Base-by-base conservation (phyloP, 2,888 invertebrate genomes). In the Rugalucina vietnamica region DNA sequence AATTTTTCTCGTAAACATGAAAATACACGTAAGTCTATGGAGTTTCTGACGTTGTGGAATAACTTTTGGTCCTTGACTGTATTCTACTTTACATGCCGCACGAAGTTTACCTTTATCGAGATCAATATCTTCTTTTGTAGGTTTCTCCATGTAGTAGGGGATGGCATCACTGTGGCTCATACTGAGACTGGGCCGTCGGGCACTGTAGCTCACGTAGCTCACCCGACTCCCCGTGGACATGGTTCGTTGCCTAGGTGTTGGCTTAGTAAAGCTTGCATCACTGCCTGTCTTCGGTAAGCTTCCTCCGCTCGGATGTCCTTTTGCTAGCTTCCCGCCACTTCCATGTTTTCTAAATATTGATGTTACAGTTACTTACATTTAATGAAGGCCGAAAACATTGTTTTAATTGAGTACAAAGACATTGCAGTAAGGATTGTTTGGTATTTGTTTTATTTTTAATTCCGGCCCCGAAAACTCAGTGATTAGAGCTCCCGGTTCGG, bases 141-240 rank as follows among this genome's bases (percentile, higher is more conserved):
- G 84, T 36, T 82, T 75, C 18, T 88, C 88, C 1, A 88, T 81
- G 36, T 71, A 75, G 39, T 84, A 78, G 5, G 83, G 82, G 32
- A 90, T 81, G 0, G 88, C 86, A 70, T 91, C 88, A 2, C 82
- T 71, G 79, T 91, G 91, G 27, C 88, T 85, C 1, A 90, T 79
- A 80, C 89, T 88, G 36, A 91, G 88, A 82, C 91, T 91, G 18
- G 91, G 89, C 75, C 87, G 81, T 2, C 88, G 76, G 14, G 69
- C 43, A n/a, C 78, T 57, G 21, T 76, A 76, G 57, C 85, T 81
- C 34, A 65, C 34, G 21, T 65, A 65, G 21, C 65, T 65, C 21
- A 65, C 65, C 14, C 34, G 27, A 34, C 65, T 65, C 8, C 29
- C 27, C 18, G 65, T 65, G 4, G 65, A 65, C 18, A 65, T 18